Conservation (phyloP, 2,797 vertebrate species). For the Microctenopoma lineatum region DNA sequence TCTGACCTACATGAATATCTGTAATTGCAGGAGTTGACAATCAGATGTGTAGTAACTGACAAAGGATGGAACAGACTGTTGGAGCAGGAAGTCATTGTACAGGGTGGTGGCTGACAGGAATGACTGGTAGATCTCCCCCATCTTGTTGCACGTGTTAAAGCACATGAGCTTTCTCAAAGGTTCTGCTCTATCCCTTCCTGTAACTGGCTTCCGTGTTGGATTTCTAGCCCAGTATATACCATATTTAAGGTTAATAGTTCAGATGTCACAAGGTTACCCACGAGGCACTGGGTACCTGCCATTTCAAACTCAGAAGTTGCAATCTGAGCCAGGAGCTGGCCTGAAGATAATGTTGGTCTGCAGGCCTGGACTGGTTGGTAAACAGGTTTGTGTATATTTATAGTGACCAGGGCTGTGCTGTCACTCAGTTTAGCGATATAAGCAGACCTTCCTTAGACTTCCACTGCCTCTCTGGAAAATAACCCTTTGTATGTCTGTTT, state of each 20-base stretch:
- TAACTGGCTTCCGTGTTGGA: too few species aligned
- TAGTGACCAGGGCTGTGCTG: slow-evolving; percentile 65
- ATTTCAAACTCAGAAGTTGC: slow-evolving; percentile 41
- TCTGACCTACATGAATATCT: too few species aligned
- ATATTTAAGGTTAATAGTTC: neutral
- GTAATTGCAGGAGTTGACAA: too few species aligned
- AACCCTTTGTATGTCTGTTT: slow-evolving; percentile 30
- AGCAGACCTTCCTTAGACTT: slow-evolving; percentile 30
- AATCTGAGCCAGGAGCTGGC: slow-evolving; percentile 58
- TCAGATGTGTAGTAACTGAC: too few species aligned
- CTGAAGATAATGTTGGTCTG: slow-evolving; percentile 51
- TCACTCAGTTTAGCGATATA: slow-evolving; percentile 57
- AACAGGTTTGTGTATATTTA: slow-evolving; percentile 75
- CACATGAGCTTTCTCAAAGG: too few species aligned
- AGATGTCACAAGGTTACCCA: slow-evolving; percentile 17
- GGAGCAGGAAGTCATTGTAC: too few species aligned
- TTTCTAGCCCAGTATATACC: neutral
- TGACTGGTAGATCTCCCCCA: too few species aligned
- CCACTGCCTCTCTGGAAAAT: slow-evolving; percentile 39
- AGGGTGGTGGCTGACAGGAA: too few species aligned
- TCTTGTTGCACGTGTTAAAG: too few species aligned
- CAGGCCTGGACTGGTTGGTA: slow-evolving; percentile 54
- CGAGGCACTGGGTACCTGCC: slow-evolving; percentile 20
- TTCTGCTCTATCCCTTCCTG: too few species aligned
- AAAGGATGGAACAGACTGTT: too few species aligned